These are phyloP conservation scores for Channallabes apus DNA, from an alignment of 2,797 vertebrate species.

Conservation along the genomic window DNA sequence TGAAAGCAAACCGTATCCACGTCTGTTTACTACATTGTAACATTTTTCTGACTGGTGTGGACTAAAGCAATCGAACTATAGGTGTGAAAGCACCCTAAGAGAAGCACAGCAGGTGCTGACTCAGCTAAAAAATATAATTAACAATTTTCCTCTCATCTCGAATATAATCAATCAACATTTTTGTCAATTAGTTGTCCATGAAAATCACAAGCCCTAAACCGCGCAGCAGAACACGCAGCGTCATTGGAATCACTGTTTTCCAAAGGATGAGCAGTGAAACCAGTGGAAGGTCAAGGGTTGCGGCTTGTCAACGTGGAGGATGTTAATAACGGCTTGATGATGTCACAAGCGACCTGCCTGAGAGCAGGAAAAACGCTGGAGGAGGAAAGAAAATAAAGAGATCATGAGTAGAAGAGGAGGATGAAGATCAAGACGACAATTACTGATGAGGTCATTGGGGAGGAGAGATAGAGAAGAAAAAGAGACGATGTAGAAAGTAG, in stretches of 20 bases:
- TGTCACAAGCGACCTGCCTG: background rate
- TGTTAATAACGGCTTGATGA: background rate
- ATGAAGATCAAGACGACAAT: background rate
- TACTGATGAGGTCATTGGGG: background rate
- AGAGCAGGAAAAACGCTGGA: background rate
- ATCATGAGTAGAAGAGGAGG: background rate
- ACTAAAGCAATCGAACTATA: no score
- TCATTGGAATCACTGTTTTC: background rate
- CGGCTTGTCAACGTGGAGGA: background rate
- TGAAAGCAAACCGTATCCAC: no score
- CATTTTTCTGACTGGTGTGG: no score
- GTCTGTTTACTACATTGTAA: no score
- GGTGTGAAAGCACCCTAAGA: no score
- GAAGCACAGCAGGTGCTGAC: background rate
- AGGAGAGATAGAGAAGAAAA: background rate
- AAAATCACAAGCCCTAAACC: background rate
- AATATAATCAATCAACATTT: background rate
- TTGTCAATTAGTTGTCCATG: no score
- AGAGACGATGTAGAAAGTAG: background rate
- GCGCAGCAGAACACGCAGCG: background rate
- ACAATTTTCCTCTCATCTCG: background rate
- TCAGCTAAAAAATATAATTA: background rate
- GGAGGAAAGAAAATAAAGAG: background rate
- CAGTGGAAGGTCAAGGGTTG: background rate
- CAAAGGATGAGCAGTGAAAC: background rate